phyloP scores from a whole-genome alignment of 92 coral and sea anemone genomes.

The Paramuricea clavata region DNA sequence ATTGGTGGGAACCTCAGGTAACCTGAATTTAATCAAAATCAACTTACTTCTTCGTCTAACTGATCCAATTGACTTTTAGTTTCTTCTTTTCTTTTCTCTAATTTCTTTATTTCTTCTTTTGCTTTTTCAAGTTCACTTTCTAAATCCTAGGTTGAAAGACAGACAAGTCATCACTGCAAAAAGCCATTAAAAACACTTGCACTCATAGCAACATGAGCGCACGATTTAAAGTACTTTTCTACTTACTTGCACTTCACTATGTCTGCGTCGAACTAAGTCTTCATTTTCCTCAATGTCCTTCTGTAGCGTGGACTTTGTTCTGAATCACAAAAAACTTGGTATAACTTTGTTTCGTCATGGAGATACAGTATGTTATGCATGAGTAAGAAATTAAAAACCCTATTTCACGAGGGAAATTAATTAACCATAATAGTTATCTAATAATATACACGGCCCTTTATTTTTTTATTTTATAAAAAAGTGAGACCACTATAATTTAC shows the following conservation, averaged over 20 bases:
- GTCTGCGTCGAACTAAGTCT: slow-evolving; percentile 90
- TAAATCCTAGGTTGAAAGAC: slow-evolving; percentile 73
- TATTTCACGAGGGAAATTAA: too few relatives aligned
- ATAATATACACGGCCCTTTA: too few relatives aligned
- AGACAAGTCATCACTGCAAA: background rate
- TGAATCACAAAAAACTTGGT: background rate
- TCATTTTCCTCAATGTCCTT: slow-evolving; percentile 95
- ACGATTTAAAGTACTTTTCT: background rate
- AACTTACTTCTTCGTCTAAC: slow-evolving; percentile 88
- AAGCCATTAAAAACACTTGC: background rate
- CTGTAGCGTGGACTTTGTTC: slow-evolving; percentile 87
- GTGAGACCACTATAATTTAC: too few relatives aligned
- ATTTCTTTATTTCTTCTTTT: slow-evolving; percentile 84
- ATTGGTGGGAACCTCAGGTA: background rate
- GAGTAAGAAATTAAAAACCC: too few relatives aligned
- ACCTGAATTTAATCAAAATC: too few relatives aligned
- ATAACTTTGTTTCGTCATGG: too few relatives aligned
- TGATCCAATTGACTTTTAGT: slow-evolving; percentile 87
- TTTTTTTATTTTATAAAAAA: too few relatives aligned
- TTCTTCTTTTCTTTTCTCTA: slow-evolving; percentile 81
- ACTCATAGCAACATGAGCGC: background rate
- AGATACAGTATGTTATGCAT: too few relatives aligned
- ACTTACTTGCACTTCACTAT: slow-evolving; percentile 90
- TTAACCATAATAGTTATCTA: too few relatives aligned
- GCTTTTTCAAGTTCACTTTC: slow-evolving; percentile 91